Percentiles rank a stretch among this genome's conserved stretches.
Evolutionary conservation across 2,888 invertebrate genomes (phyloP).

Genomic region (Tillus elongatus): DNA sequence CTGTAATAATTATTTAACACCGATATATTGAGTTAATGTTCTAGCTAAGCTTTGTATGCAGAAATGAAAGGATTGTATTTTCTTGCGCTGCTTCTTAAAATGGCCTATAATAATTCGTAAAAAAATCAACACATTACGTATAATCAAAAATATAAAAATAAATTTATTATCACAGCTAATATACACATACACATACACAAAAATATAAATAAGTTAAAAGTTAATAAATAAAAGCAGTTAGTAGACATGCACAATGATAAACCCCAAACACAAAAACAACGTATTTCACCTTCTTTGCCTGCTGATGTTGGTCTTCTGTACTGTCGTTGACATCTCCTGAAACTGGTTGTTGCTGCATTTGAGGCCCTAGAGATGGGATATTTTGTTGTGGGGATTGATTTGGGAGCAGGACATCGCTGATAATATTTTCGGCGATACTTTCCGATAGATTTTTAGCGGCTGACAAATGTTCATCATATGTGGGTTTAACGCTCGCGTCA

Average conservation of each 20-base stretch:
- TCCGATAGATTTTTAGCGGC: slow-evolving; percentile 27
- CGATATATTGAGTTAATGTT: too few species aligned
- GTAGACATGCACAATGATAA: slow-evolving; percentile 31
- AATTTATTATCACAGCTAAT: slow-evolving; percentile 10
- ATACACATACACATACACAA: slow-evolving; percentile 15
- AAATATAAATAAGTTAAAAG: slow-evolving; percentile 6
- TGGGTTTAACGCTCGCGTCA: too few species aligned
- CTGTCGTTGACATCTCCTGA: slow-evolving; percentile 50
- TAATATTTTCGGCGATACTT: slow-evolving; percentile 27
- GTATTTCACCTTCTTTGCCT: slow-evolving; percentile 40
- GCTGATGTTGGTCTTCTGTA: slow-evolving; percentile 34
- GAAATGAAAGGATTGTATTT: too few species aligned
- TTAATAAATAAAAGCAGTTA: slow-evolving; percentile 19
- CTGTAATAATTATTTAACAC: too few species aligned
- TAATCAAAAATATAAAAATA: too few species aligned
- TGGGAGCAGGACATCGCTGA: slow-evolving; percentile 22
- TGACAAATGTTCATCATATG: slow-evolving; percentile 21
- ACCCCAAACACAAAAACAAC: slow-evolving; percentile 36
- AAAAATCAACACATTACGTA: too few species aligned
- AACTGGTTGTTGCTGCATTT: slow-evolving; percentile 26
- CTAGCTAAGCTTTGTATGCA: too few species aligned
- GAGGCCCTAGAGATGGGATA: slow-evolving; percentile 30
- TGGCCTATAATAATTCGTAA: too few species aligned
- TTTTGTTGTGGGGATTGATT: slow-evolving; percentile 16
- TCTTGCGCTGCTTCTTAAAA: too few species aligned